These are phyloP conservation scores for Tribolium madens DNA, from an alignment of 1,140 invertebrate genomes.

Conservation along the genomic window DNA sequence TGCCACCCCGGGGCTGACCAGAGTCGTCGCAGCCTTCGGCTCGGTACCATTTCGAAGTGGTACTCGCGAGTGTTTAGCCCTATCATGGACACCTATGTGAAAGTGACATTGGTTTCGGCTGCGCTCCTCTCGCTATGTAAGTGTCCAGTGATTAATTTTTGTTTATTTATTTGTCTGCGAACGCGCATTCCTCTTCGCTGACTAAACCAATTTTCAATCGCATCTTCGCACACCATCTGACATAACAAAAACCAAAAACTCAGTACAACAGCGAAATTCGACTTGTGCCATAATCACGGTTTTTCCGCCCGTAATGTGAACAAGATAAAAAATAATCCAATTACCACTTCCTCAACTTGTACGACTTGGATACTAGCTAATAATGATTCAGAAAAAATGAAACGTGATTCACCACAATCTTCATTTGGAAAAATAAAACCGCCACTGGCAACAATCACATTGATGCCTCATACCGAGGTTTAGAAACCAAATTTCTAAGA, in stretches of 20 bases:
- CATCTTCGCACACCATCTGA: background rate
- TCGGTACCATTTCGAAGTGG: constrained; percentile 15
- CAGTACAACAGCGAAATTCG: background rate
- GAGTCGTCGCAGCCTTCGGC: constrained; percentile 26
- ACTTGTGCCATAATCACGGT: background rate
- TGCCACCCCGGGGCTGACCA: constrained; percentile 32
- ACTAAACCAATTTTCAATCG: constrained; percentile 27
- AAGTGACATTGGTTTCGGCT: constrained; percentile 37
- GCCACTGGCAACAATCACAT: too few species aligned
- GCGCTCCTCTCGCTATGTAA: constrained; percentile 27
- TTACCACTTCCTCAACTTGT: constrained; percentile 20
- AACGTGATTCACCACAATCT: background rate
- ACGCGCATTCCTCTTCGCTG: constrained; percentile 21
- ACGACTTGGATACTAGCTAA: background rate
- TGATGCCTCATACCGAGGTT: background rate
- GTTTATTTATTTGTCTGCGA: constrained; percentile 25
- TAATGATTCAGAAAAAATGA: constrained; percentile 14
- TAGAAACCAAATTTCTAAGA: background rate
- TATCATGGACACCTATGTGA: constrained; percentile 34
- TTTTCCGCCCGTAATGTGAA: background rate
- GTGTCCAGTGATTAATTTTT: constrained; percentile 34
- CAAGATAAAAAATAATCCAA: background rate
- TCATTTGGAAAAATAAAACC: background rate
- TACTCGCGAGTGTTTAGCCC: constrained; percentile 16
- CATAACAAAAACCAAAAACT: background rate